These are phyloP conservation scores for Trichogramma pretiosum DNA, from an alignment of 1,140 invertebrate genomes.

Conservation along the genomic window DNA sequence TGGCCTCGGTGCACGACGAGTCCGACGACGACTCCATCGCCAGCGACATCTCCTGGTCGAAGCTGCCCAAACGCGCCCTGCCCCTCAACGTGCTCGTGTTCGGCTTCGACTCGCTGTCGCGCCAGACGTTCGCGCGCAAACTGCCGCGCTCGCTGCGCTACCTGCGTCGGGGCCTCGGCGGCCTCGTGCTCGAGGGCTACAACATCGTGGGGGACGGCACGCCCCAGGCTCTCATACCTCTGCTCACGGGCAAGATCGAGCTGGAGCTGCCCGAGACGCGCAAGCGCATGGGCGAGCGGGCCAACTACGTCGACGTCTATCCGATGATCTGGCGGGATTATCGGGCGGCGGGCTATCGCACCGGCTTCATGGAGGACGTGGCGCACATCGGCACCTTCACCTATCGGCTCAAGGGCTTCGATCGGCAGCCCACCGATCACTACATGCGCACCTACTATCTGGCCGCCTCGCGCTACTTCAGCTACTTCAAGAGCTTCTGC, in stretches of 20 bases:
- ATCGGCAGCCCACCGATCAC: conserved; percentile 76
- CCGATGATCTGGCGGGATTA: conserved; percentile 77
- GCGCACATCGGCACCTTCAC: conserved; percentile 81
- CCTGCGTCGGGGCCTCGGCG: conserved; percentile 60
- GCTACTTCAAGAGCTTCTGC: conserved; percentile 57
- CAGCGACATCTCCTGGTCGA: conserved; percentile 44
- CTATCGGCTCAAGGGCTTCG: conserved; percentile 83
- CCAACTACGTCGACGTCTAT: conserved; percentile 66
- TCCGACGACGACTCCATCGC: conserved; percentile 28
- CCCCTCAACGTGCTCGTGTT: conserved; percentile 77
- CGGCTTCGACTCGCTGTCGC: conserved; percentile 84
- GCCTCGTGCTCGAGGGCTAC: conserved; percentile 68
- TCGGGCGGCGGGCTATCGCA: conserved; percentile 59
- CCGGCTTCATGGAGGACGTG: conserved; percentile 80
- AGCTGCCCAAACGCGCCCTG: conserved; percentile 43
- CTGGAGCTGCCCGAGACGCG: conserved; percentile 78
- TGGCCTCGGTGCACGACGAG: conserved; percentile 50
- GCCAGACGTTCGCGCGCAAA: conserved; percentile 77
- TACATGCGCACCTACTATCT: conserved; percentile 78
- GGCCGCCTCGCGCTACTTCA: conserved; percentile 45
- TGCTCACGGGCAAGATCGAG: conserved; percentile 83
- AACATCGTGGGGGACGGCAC: conserved; percentile 94
- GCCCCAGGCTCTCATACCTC: conserved; percentile 83
- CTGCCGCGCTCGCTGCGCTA: conserved; percentile 74
- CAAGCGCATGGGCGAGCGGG: conserved; percentile 57